Evolutionary conservation across 1,140 invertebrate species (phyloP).

Genomic region (Philotrypesis tridentata): DNA sequence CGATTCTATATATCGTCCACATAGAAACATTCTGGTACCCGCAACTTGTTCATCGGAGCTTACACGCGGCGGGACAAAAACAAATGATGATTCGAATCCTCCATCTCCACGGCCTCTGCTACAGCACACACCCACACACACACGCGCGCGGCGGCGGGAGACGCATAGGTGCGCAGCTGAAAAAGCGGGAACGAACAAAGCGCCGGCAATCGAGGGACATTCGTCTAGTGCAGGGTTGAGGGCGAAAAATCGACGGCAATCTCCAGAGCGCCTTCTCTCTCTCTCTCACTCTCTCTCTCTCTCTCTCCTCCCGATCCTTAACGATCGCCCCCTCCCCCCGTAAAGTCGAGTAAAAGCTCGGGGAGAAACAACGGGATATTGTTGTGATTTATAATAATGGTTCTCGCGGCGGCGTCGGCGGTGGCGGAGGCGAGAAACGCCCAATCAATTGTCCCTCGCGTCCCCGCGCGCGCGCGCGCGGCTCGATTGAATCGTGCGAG

Average conservation of each 20-base stretch:
- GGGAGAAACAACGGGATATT: conserved; percentile 8
- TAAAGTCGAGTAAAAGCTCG: background rate
- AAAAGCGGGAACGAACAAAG: background rate
- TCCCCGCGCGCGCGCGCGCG: too few relatives aligned
- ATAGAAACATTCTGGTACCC: background rate
- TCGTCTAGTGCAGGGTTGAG: background rate
- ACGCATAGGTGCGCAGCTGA: background rate
- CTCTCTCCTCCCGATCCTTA: background rate
- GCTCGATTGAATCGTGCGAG: background rate
- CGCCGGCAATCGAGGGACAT: background rate
- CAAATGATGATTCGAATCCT: background rate
- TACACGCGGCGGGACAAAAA: background rate
- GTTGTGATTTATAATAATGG: conserved; percentile 31
- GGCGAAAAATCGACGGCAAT: background rate
- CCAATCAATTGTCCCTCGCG: conserved; percentile 23
- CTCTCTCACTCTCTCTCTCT: too few relatives aligned
- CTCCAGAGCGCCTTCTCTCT: background rate
- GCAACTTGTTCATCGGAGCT: background rate
- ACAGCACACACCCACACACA: too few relatives aligned
- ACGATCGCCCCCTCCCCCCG: background rate
- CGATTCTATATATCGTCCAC: too few relatives aligned
- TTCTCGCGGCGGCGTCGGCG: background rate
- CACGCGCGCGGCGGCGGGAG: too few relatives aligned
- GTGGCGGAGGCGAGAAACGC: background rate
- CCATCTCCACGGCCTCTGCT: too few relatives aligned